Percentiles rank a stretch among this genome's conserved stretches.
Conservation (phyloP, 2,113 vertebrate genomes). For the Boulengeromyrus knoepffleri region DNA sequence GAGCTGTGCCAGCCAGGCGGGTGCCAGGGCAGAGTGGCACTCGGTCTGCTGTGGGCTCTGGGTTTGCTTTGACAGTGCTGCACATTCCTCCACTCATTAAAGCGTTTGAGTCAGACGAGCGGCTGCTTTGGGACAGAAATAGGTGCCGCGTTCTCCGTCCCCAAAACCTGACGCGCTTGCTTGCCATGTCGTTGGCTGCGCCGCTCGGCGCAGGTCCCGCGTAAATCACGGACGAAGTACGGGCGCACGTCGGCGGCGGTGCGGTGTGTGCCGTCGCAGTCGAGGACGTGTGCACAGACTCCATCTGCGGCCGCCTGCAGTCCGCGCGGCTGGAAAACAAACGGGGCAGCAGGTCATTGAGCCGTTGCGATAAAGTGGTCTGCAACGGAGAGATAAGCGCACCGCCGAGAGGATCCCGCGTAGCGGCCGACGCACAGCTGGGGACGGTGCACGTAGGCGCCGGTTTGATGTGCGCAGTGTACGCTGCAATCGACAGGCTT, state of each 20-base stretch:
- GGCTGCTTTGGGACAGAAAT: not conserved
- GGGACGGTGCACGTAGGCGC: constrained; percentile 14
- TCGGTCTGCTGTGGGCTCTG: not conserved
- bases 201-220: not conserved
- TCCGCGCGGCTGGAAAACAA: not conserved
- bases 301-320: not conserved
- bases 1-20: not conserved
- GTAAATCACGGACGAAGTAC: not conserved
- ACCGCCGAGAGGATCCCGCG: constrained; percentile 28
- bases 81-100: not conserved
- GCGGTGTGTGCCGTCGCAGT: not conserved
- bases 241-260: not conserved
- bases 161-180: not conserved
- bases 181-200: not conserved
- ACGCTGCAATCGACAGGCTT: constrained; percentile 30
- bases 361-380: constrained; percentile 41
- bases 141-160: not conserved
- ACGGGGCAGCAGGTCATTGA: constrained; percentile 18
- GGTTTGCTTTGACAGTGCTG: not conserved
- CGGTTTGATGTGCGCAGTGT: constrained; percentile 30
- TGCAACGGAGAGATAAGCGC: constrained; percentile 48
- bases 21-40: not conserved
- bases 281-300: not conserved
- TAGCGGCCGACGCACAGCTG: constrained; percentile 30
- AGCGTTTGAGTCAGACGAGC: not conserved